Base-by-base conservation (phyloP, 2,888 invertebrate species). In the Shargacucullia verbasci region DNA sequence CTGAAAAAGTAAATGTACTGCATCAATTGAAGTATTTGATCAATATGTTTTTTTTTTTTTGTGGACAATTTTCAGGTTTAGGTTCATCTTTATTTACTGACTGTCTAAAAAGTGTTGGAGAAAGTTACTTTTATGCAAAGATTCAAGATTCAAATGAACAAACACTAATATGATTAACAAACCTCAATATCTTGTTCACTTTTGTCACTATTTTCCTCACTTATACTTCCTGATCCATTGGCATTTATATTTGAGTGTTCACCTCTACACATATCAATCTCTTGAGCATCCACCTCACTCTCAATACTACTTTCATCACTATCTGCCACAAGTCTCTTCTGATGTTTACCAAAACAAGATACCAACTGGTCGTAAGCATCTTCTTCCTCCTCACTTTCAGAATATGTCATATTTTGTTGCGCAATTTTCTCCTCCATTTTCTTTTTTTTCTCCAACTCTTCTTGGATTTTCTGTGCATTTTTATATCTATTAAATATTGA, bases 351-450 rank as follows among this genome's bases (percentile, higher is more conserved):
- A 61, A 95, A 95, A 57, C 94, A 94, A 0, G 95, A 93, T 15
- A 96, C 79, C 40, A 96, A 80, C 70, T 94, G 91, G 35, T 88
- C 90, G 75, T 94, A 92, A 3, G 92, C 87, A 85, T 95, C 87
- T 69, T 90, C 89, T 47, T 91, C 91, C 29, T 90, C 91, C 53
- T 95, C 95, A 60, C 95, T 95, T n/a, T 95, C 94, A 15, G 90
- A 89, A 55, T 92, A 94, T 0, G 86, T 85, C 20, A 82, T 82
- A 37, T 89, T 78, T 60, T 86, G 80, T 60, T 85, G 79, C 39
- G 2, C 4, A 3, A 91, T 77, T 60, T 84, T 88, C 10, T 79
- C 82, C 54, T 95, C 93, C 46, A 92, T 71, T 59, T 83, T 80
- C 45, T 83, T 85, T 61, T 92, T 93, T 70, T 90, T 94, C 9